phyloP scores from a whole-genome alignment of 2,888 invertebrate genomes.

The Volucella bombylans region DNA sequence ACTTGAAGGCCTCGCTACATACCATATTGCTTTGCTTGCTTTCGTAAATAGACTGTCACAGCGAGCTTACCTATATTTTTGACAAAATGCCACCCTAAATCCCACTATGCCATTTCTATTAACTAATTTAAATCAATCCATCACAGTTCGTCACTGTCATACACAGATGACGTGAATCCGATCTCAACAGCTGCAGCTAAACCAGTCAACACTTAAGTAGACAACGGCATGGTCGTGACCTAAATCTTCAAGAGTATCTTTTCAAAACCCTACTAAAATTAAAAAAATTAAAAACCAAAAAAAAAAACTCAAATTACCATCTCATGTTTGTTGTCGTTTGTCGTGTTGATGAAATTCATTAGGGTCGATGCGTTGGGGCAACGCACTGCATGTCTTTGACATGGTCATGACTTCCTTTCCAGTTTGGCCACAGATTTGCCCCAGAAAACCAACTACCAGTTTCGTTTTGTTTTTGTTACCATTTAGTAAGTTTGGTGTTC shows the following conservation, averaged over 20 bases:
- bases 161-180: constrained; percentile 18
- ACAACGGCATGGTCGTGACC: constrained; percentile 51
- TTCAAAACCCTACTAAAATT: not conserved
- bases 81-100: too few relatives aligned
- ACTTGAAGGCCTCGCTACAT: too few relatives aligned
- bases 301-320: constrained; percentile 45
- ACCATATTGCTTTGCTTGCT: too few relatives aligned
- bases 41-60: too few relatives aligned
- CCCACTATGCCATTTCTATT: too few relatives aligned
- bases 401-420: constrained; percentile 66
- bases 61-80: too few relatives aligned
- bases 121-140: constrained; percentile 21
- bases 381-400: constrained; percentile 67
- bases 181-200: constrained; percentile 1
- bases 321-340: constrained; percentile 26
- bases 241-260: constrained; percentile 37
- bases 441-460: not conserved
- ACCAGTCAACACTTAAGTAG: constrained; percentile 1
- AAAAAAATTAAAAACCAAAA: constrained; percentile 2
- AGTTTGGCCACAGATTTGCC: constrained; percentile 24
- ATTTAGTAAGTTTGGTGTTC: constrained; percentile 47
- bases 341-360: constrained; percentile 55
- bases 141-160: constrained; percentile 7
- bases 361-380: constrained; percentile 59
- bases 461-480: constrained; percentile 19